phyloP scores from a whole-genome alignment of 1,140 invertebrate genomes.

The Forficula auricularia region DNA sequence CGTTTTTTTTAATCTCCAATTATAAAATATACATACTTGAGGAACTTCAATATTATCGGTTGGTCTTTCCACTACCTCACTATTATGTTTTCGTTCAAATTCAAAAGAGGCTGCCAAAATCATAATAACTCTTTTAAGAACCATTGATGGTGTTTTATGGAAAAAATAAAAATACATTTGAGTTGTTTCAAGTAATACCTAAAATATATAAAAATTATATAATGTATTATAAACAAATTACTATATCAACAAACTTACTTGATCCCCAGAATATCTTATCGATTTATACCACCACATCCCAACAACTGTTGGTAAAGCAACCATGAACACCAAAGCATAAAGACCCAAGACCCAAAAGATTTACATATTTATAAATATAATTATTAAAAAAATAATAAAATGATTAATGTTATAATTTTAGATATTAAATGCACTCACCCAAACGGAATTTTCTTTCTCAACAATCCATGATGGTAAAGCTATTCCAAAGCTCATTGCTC shows the following conservation, averaged over 20 bases:
- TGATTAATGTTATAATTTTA: too few relatives aligned
- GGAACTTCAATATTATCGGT: conserved; percentile 93
- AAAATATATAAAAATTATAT: conserved; percentile 15
- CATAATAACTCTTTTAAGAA: conserved; percentile 88
- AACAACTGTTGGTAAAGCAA: conserved; percentile 80
- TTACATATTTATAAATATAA: too few relatives aligned
- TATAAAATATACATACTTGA: conserved; percentile 36
- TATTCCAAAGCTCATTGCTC: conserved; percentile 97
- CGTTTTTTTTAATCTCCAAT: too few relatives aligned
- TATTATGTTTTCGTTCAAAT: conserved; percentile 87
- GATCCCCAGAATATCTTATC: conserved; percentile 88
- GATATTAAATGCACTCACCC: conserved; percentile 37
- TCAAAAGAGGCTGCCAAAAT: conserved; percentile 89
- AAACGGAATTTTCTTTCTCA: conserved; percentile 97
- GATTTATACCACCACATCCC: conserved; percentile 98
- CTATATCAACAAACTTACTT: conserved; percentile 32
- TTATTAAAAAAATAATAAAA: conserved; percentile 2
- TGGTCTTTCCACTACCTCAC: conserved; percentile 80
- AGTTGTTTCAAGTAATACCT: conserved; percentile 86
- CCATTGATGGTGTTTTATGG: conserved; percentile 87
- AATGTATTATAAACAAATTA: neutral
- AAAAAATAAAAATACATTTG: conserved; percentile 92
- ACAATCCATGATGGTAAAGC: conserved; percentile 99
- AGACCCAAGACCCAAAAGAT: conserved; percentile 54
- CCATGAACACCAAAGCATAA: conserved; percentile 95